Evolutionary conservation across 2,113 vertebrate species (phyloP).

Genomic region (Seriola aureovittata): DNA sequence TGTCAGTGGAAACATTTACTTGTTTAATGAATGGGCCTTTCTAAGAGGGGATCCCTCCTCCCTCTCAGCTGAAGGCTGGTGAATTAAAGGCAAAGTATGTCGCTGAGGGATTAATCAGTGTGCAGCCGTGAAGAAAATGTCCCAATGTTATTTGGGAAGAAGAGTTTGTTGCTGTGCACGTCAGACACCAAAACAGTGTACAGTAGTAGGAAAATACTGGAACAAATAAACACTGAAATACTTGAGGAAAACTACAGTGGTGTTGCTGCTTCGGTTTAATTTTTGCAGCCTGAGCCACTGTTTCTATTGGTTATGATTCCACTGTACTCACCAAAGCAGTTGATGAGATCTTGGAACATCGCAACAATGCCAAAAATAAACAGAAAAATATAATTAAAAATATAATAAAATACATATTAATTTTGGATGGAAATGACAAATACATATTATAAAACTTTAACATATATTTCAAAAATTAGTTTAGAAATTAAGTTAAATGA

Average conservation of each 20-base stretch:
- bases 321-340: too few species aligned
- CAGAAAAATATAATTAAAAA: too few species aligned
- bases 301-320: neutral
- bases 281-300: too few species aligned
- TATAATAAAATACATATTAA: too few species aligned
- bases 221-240: neutral
- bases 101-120: neutral
- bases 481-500: too few species aligned
- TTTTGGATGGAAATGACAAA: too few species aligned
- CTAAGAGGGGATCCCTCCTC: neutral
- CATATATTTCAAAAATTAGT: too few species aligned
- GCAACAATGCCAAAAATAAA: too few species aligned
- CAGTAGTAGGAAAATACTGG: neutral
- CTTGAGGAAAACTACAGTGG: too few species aligned
- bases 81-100: neutral
- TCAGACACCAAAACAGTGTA: too few species aligned
- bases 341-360: neutral
- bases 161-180: neutral
- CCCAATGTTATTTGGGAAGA: neutral
- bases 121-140: neutral
- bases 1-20: conserved; percentile 75
- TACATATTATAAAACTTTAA: too few species aligned
- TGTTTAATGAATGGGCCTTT: conserved; percentile 54
- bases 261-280: too few species aligned
- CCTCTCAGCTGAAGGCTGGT: neutral